A percentile compares a stretch with the other conserved stretches of the same genome.
phyloP scores from a whole-genome alignment of 2,888 invertebrate genomes.

The Cancer borealis region DNA sequence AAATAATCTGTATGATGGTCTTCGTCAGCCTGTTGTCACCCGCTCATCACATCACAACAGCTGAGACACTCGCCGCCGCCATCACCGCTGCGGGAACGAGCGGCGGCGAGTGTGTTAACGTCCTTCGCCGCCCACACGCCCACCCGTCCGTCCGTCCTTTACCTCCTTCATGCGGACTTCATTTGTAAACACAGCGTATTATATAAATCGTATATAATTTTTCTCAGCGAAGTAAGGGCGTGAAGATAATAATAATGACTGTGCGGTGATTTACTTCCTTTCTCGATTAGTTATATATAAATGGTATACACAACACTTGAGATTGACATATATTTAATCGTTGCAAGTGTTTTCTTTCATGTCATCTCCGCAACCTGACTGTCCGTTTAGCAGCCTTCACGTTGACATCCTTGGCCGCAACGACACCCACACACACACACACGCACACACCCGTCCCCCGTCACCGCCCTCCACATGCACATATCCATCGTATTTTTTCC shows the following conservation, averaged over 20 bases:
- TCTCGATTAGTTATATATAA: background rate
- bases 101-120: background rate
- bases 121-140: background rate
- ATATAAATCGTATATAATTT: background rate
- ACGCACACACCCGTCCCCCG: background rate
- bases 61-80: background rate
- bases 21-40: background rate
- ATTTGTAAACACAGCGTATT: background rate
- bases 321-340: background rate
- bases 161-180: background rate
- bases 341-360: background rate
- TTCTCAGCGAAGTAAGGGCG: background rate
- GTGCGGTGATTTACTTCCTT: background rate
- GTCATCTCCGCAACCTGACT: background rate
- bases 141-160: background rate
- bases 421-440: background rate
- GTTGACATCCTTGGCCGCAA: background rate
- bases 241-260: background rate
- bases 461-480: background rate
- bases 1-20: background rate
- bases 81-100: background rate
- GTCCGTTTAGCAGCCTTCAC: background rate
- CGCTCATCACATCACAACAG: background rate
- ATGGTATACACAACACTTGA: background rate
- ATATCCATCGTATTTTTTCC: background rate